Base-by-base conservation (phyloP, 2,888 invertebrate species). In the Chrysopilus asiliformis region DNA sequence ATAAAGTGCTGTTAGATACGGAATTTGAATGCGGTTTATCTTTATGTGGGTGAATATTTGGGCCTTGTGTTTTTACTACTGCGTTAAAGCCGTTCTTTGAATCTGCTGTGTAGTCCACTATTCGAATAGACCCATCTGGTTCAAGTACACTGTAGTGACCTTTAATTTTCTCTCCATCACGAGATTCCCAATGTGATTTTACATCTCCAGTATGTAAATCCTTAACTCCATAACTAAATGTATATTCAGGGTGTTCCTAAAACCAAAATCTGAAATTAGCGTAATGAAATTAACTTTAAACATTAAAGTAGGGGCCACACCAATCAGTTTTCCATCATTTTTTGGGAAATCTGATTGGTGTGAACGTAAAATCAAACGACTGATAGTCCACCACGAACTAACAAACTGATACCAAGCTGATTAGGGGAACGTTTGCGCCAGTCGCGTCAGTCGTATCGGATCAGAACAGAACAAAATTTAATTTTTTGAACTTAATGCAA, bases 111-210 rank as follows among this genome's bases (percentile, higher is more conserved):
- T 72, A 72, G 41, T 70, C 66, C 2, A 72, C 71, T 0, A 66
- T 64, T 32, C 71, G 60, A 39, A 70, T 62, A 5, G 69, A 65
- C 32, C 79, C 78, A 50, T 77, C 78, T 24, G 77, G 71, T 55
- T 78, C 77, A 32, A 79, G 53, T 14, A 79, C 64, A 47, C 76
- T 77, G 53, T 79, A 79, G 30, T 63, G 68, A 1, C 71, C 72
- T 43, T 65, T 67, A 10, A 71, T 65, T 1, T 59, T 56, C 41
- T 68, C 66, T 2, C 67, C 70, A 32, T 69, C 66, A 32, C 70
- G 64, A 16, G 68, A 68, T 45, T 72, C 72, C 69, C 70, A 71
- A 49, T 71, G 71, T 3, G 68, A 66, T 47, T 72, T 71, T 0
- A 71, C 62, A 44, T 71, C 71, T 3, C 71, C 70, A 0, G 71